Percentiles rank a stretch among this genome's conserved stretches.
Conservation (phyloP, 2,797 vertebrate genomes). For the Prionace glauca region DNA sequence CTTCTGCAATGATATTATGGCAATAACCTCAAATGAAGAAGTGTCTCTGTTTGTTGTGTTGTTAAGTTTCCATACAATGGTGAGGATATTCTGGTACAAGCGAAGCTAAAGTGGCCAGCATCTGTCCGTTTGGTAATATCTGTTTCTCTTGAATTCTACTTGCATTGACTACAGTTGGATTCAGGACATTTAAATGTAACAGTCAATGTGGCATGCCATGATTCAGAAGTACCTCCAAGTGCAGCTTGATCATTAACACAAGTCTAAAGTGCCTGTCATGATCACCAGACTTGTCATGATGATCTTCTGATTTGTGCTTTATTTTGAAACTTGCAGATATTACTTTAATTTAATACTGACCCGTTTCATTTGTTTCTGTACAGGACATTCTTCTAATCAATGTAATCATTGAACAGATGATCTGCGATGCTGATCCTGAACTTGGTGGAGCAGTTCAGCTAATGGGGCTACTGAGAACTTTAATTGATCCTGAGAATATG, state of each 20-base stretch:
- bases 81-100: neutral
- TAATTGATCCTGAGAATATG: constrained; percentile 98
- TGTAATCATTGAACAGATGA: constrained; percentile 98
- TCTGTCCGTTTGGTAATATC: neutral
- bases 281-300: neutral
- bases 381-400: constrained; percentile 98
- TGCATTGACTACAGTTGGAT: neutral
- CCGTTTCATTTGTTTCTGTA: constrained; percentile 39
- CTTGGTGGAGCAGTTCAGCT: constrained; percentile 93
- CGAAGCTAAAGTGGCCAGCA: neutral
- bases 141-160: neutral
- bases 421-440: constrained; percentile 95
- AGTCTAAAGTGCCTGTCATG: neutral
- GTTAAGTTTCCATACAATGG: neutral
- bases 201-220: neutral
- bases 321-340: neutral
- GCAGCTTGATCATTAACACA: neutral
- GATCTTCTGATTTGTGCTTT: neutral
- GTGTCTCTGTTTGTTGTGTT: neutral
- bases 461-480: constrained; percentile 92
- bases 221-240: neutral
- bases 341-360: neutral
- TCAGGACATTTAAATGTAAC: neutral
- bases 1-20: neutral
- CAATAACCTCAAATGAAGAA: neutral